Evolutionary conservation across 2,888 invertebrate species (phyloP).

Genomic region (Nomada hirtipes): DNA sequence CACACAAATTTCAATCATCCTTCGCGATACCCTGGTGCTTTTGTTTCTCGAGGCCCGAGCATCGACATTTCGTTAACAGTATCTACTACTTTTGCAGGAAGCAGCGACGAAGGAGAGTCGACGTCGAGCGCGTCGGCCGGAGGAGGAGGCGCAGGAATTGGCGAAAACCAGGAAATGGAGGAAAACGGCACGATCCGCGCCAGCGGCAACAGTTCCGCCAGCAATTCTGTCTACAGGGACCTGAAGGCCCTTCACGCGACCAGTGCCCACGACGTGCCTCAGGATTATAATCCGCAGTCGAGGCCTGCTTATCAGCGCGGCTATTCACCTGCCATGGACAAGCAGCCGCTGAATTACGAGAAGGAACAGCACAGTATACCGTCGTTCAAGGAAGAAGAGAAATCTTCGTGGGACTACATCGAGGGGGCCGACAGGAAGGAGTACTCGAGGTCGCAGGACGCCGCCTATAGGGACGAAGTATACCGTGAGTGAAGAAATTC

Average conservation of each 20-base stretch:
- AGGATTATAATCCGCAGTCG: conserved; percentile 70
- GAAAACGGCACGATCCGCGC: conserved; percentile 71
- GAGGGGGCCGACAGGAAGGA: conserved; percentile 65
- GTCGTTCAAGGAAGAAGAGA: conserved; percentile 73
- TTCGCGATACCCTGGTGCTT: conserved; percentile 5
- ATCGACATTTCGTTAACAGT: not conserved
- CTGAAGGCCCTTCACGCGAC: conserved; percentile 71
- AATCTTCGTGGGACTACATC: conserved; percentile 72
- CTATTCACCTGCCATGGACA: conserved; percentile 68
- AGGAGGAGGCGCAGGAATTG: conserved; percentile 83
- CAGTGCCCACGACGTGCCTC: conserved; percentile 69
- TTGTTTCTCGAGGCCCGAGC: not conserved
- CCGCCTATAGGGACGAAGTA: conserved; percentile 64
- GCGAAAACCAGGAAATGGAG: conserved; percentile 86
- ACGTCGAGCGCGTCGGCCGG: conserved; percentile 79
- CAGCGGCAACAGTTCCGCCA: conserved; percentile 59
- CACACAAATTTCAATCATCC: not conserved
- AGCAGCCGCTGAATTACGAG: conserved; percentile 62
- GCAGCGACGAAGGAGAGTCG: conserved; percentile 86
- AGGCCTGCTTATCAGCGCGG: conserved; percentile 69
- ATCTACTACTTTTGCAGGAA: conserved; percentile 73
- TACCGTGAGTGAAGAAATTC: conserved; percentile 67
- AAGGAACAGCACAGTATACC: conserved; percentile 65
- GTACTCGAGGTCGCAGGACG: conserved; percentile 61
- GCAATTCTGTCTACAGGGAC: conserved; percentile 73